A percentile compares a stretch with the other conserved stretches of the same genome.
These are phyloP conservation scores for Drosophila simulans DNA, from an alignment of 1,140 invertebrate species.

Conservation along the genomic window DNA sequence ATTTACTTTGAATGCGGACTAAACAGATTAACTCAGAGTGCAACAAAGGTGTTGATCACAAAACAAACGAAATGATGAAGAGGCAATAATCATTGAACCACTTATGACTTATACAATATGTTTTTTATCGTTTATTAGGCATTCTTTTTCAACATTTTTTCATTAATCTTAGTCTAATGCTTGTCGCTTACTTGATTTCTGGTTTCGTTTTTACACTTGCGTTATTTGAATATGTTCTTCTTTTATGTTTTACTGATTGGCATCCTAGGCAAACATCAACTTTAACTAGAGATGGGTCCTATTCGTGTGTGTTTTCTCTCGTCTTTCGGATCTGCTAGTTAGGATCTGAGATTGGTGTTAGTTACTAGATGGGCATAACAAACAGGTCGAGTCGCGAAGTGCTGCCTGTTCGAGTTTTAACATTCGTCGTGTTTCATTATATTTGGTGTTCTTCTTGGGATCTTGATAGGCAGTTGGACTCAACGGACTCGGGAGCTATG, in stretches of 20 bases:
- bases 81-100: slow-evolving; percentile 39
- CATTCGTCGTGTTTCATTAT: slow-evolving; percentile 1
- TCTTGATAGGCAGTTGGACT: slow-evolving; percentile 21
- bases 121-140: slow-evolving; percentile 57
- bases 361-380: slow-evolving; percentile 29
- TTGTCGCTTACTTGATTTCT: slow-evolving; percentile 47
- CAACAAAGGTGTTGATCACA: slow-evolving; percentile 57
- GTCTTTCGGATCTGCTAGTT: slow-evolving; percentile 14
- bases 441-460: slow-evolving; percentile 15
- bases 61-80: slow-evolving; percentile 39
- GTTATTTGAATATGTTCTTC: slow-evolving; percentile 43
- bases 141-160: slow-evolving; percentile 51
- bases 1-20: slow-evolving; percentile 63
- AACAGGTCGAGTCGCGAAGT: slow-evolving; percentile 5
- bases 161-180: slow-evolving; percentile 3
- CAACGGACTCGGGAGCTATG: slow-evolving; percentile 1
- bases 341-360: slow-evolving; percentile 1
- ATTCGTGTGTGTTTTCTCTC: not conserved
- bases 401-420: not conserved
- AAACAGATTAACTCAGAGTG: slow-evolving; percentile 67
- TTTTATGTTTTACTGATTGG: slow-evolving; percentile 52
- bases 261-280: slow-evolving; percentile 72
- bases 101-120: slow-evolving; percentile 15
- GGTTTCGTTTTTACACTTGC: slow-evolving; percentile 58
- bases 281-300: slow-evolving; percentile 56